Evolutionary conservation across 2,888 invertebrate genomes (phyloP).

Genomic region (Lasioglossum marginatum): DNA sequence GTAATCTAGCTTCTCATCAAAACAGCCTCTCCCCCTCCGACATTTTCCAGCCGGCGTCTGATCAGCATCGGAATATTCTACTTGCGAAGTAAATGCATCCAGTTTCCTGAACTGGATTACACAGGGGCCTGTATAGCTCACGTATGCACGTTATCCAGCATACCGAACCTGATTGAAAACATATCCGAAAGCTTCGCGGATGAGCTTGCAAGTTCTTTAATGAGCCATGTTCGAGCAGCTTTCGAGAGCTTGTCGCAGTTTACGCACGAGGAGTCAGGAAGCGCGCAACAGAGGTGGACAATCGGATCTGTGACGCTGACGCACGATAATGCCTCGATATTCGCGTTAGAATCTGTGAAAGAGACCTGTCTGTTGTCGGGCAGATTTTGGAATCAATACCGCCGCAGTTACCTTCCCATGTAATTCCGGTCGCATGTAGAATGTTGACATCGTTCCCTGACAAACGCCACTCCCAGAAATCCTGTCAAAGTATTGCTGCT

Average conservation of each 20-base stretch:
- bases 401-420: background rate
- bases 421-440: background rate
- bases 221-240: background rate
- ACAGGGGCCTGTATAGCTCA: background rate
- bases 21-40: conserved; percentile 12
- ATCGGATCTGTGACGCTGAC: background rate
- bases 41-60: conserved; percentile 1
- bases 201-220: background rate
- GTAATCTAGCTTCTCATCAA: conserved; percentile 11
- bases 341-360: background rate
- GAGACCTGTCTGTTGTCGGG: conserved; percentile 20
- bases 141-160: conserved; percentile 14
- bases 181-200: background rate
- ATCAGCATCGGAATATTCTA: conserved; percentile 20
- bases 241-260: background rate
- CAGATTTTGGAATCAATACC: conserved; percentile 18
- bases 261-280: background rate
- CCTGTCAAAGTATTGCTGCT: background rate
- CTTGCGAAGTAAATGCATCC: background rate
- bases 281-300: background rate
- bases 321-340: background rate
- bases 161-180: background rate
- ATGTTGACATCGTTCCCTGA: background rate
- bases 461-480: background rate
- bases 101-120: background rate